Evolutionary conservation across 2,888 invertebrate genomes (phyloP), one percentile per base, ranked within the genome.

Genomic region (Perdita meconis): DNA sequence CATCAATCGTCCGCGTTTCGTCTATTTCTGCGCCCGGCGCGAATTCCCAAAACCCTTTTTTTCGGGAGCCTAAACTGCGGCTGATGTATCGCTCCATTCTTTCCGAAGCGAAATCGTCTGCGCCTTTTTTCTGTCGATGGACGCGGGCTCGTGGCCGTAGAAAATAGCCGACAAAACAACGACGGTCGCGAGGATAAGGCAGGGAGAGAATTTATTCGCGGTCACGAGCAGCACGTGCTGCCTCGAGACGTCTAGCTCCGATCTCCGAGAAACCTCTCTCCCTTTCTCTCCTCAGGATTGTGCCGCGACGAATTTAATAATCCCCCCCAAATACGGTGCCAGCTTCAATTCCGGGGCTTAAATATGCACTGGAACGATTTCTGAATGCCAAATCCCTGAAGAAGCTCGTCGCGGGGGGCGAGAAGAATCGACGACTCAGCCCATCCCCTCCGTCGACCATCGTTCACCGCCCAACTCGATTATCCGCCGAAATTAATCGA

Each of bases 321-420:
- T 82, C 83, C 12, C 6, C 16, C 44, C 78, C 76, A 87, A 87
- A 83, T 82, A 78, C 67, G 68, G 36, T 19, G 44, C 56, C 67
- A 42, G 51, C 66, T 68, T 59, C 68, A 55, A 80, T 69, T 70
- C 70, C 24, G 40, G 24, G 1, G 51, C 80, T 90, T 87, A 87
- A 90, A 87, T 90, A 89, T 88, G 86, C 88, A 83, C 73, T 81
- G 85, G 12, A 86, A 87, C 86, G 83, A 84, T 86, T 82, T 81
- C 73, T 80, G 88, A 89, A 90, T 89, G 83, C 86, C 63, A 84
- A 89, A 84, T 78, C 74, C 73, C 51, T 69, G 65, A 59, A 73
- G 59, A 72, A 76, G 73, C n/a, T n/a, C 42, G 40, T 34, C 68
- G 42, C 36, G 16, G n/a, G n/a, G n/a, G n/a, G n/a, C 30, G 47